Evolutionary conservation across 2,888 invertebrate genomes (phyloP), one percentile per base, ranked within the genome.

Genomic region (Drosophila meridionalis): DNA sequence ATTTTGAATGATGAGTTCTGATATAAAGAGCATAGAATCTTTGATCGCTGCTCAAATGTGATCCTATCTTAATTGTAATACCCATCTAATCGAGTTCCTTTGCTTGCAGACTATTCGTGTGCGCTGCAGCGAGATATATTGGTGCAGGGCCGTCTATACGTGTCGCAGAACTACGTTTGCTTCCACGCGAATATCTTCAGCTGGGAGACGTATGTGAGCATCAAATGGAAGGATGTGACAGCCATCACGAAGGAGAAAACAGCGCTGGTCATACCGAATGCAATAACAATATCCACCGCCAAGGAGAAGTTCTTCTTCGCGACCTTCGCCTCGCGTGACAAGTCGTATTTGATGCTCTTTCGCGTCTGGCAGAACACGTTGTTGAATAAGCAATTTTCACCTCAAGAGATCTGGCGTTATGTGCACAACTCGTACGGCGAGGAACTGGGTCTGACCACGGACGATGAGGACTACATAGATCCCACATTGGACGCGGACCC

Each of bases 161-260:
- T 99, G 56, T 98, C 99, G 0, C 98, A 98, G 94, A 97, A 97
- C 93, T 98, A 97, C 94, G 95, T 99, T 72, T 99, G 99, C 93
- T 99, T 99, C 94, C 97, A 99, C 94, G 98, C 99, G 30, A 99
- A 98, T 93, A 99, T 99, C 92, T 98, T 99, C 93, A 96, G 98
- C 89, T 99, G 98, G 98, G 98, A 99, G 94, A 99, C 98, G 7
- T 95, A 95, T 92, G 94, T 98, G 75, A 96, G 95, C 60, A 94
- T 99, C 61, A 95, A 96, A 83, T 98, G 98, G 96, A 97, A 96
- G 92, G 98, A 99, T 90, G 97, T 99, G 71, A 96, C 97, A 7
- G 96, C 97, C 58, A 97, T 99, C 92, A 98, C 98, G 48, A 99
- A 99, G 94, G 98, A 98, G 93, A 98, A 97, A 94, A 98, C 98